A percentile compares a stretch with the other conserved stretches of the same genome.
Conservation (phyloP, 2,113 vertebrate species). For the Hylia prasina region DNA sequence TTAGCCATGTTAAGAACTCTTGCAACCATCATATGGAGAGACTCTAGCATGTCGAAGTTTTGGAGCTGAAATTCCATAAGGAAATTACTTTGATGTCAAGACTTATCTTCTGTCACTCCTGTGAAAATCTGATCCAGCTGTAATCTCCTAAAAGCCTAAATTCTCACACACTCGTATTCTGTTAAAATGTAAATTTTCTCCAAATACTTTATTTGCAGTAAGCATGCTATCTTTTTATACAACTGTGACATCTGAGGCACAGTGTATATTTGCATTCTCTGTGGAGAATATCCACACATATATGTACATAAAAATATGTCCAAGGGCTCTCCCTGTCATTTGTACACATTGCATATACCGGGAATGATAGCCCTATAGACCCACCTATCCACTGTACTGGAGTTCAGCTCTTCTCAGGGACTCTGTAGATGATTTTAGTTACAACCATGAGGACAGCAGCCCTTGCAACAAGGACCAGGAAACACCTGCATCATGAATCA, state of each 20-base stretch:
- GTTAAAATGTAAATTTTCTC: conserved; percentile 39
- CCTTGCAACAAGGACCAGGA: not conserved
- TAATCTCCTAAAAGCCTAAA: conserved; percentile 20
- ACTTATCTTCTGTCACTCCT: conserved; percentile 9
- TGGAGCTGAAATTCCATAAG: not conserved
- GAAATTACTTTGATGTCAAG: conserved; percentile 38
- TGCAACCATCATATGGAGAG: not conserved
- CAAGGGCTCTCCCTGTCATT: not conserved
- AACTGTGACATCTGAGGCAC: not conserved
- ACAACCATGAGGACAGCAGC: not conserved
- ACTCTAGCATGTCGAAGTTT: not conserved
- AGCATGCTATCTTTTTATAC: not conserved
- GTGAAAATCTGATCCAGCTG: conserved; percentile 25
- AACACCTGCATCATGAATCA: not conserved
- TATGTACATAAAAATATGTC: not conserved
- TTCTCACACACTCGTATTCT: not conserved
- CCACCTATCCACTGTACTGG: not conserved
- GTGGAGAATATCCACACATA: not conserved
- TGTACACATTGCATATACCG: not conserved
- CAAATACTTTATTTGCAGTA: not conserved
- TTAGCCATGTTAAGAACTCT: conserved; percentile 3
- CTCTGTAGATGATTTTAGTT: not conserved
- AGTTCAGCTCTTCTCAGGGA: not conserved
- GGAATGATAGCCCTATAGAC: not conserved
- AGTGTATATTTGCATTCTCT: not conserved